These are phyloP conservation scores for Pelobates fuscus DNA, from an alignment of 2,113 vertebrate genomes.

Conservation along the genomic window DNA sequence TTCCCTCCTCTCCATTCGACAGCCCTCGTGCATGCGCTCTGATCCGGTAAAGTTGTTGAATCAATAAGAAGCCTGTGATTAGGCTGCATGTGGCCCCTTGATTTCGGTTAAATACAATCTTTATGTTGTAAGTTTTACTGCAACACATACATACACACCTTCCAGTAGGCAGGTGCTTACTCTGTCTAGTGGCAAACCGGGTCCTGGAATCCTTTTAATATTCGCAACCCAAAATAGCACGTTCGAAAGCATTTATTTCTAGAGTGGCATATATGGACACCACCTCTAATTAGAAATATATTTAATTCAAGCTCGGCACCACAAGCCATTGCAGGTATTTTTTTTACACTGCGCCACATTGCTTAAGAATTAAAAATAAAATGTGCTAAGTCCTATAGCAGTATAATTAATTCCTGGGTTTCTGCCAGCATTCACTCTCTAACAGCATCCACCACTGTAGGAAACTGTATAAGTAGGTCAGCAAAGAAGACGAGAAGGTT, in stretches of 20 bases:
- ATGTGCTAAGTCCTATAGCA: slow-evolving; percentile 23
- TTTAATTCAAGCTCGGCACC: not conserved
- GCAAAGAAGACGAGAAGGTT: slow-evolving; percentile 23
- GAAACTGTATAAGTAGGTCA: slow-evolving; percentile 42
- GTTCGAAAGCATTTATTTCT: slow-evolving; percentile 6
- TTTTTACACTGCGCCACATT: slow-evolving; percentile 10
- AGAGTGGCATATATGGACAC: not conserved
- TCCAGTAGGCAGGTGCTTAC: too few relatives aligned
- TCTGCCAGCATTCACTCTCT: not conserved
- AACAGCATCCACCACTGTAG: slow-evolving; percentile 23
- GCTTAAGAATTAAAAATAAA: slow-evolving; percentile 38
- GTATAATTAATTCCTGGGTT: slow-evolving; percentile 40
- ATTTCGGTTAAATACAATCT: too few relatives aligned
- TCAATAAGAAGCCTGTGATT: too few relatives aligned
- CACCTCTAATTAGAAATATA: not conserved
- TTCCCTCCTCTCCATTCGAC: too few relatives aligned
- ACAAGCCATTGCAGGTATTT: not conserved
- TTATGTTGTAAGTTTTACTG: too few relatives aligned
- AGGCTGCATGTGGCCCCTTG: too few relatives aligned
- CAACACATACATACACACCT: too few relatives aligned
- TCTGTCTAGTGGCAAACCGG: too few relatives aligned
- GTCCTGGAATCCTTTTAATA: too few relatives aligned
- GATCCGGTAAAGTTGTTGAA: too few relatives aligned
- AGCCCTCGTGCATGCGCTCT: too few relatives aligned
- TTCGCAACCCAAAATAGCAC: too few relatives aligned